phyloP scores from a whole-genome alignment of 1,140 invertebrate species.

The Aplysia californica region DNA sequence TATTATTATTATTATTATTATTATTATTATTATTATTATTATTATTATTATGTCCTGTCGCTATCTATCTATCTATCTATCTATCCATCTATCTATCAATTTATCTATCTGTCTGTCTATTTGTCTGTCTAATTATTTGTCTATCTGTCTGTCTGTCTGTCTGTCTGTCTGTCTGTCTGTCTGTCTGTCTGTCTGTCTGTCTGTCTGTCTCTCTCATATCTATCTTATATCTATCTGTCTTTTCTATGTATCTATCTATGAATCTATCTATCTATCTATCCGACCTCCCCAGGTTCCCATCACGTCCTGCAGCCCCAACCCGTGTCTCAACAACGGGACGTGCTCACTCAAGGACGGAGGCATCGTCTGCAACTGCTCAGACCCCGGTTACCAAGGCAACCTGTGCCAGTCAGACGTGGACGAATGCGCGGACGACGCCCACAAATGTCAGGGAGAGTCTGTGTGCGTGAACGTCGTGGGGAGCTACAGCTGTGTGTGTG shows the following conservation, averaged over 20 bases:
- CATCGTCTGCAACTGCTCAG: constrained; percentile 75
- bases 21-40: neutral
- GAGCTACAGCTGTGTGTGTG: constrained; percentile 38
- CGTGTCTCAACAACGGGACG: constrained; percentile 86
- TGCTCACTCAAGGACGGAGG: constrained; percentile 75
- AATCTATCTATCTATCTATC: neutral
- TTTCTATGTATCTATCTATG: neutral
- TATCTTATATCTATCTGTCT: neutral
- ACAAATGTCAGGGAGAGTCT: constrained; percentile 40
- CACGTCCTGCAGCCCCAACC: constrained; percentile 57
- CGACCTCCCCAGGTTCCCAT: neutral
- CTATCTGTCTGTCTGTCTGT: neutral
- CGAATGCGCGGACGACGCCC: constrained; percentile 43
- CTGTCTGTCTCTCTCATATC: neutral
- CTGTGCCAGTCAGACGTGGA: constrained; percentile 51
- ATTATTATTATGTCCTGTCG: neutral
- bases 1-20: neutral
- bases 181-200: neutral
- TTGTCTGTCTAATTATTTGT: neutral
- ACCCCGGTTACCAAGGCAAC: constrained; percentile 69
- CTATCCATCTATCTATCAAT: neutral
- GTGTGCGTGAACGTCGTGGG: constrained; percentile 45
- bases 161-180: neutral
- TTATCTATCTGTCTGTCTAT: neutral
- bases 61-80: neutral